Conservation (phyloP, 2,113 vertebrate species). For the Isichthys henryi region DNA sequence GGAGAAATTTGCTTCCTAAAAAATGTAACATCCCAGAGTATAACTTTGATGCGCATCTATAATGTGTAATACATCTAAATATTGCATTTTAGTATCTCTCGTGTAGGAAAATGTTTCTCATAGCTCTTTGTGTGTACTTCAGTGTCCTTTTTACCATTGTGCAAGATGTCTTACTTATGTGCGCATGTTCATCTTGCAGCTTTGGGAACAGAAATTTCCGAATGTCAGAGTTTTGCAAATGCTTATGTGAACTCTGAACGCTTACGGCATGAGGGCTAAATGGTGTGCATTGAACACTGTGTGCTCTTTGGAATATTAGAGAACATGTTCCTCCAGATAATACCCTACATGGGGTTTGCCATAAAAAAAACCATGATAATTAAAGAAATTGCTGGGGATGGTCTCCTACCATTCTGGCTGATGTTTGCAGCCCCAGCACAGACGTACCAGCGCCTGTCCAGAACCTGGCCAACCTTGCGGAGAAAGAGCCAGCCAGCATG, state of each 20-base stretch:
- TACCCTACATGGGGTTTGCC: neutral
- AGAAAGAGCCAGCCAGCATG: constrained; percentile 67
- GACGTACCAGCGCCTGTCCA: constrained; percentile 61
- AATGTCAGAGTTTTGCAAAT: neutral
- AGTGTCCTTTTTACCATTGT: neutral
- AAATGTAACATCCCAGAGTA: neutral
- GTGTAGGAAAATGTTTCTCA: neutral
- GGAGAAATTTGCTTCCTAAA: neutral
- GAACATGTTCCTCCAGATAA: neutral
- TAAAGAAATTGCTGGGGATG: neutral
- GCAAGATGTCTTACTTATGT: neutral
- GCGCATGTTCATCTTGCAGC: neutral
- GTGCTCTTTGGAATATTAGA: neutral
- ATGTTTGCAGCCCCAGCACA: constrained; percentile 42
- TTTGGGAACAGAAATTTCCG: neutral
- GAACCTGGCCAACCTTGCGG: constrained; percentile 67
- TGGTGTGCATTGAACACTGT: neutral
- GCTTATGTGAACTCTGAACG: neutral
- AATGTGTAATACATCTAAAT: neutral
- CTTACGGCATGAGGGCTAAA: neutral
- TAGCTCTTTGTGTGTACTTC: neutral
- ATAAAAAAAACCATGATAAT: neutral
- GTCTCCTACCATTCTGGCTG: neutral
- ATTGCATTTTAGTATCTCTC: neutral
- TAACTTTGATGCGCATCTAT: neutral